Evolutionary conservation across 2,888 invertebrate species (phyloP).

Genomic region (Alcis repandata): DNA sequence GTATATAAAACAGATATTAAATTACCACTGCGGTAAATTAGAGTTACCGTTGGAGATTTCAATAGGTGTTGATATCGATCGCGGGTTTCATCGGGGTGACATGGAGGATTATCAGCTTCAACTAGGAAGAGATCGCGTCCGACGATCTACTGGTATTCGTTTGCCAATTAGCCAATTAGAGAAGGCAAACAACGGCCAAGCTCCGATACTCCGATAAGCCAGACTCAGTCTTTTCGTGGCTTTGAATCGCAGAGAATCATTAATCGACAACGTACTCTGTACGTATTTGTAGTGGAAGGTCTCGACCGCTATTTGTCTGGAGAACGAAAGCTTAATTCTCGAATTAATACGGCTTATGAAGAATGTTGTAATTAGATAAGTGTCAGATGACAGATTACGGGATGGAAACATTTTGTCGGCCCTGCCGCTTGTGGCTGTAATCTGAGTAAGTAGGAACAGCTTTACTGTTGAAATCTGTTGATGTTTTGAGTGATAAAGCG

Average conservation of each 20-base stretch:
- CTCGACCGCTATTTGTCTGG: conserved; percentile 56
- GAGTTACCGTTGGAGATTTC: conserved; percentile 73
- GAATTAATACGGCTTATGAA: conserved; percentile 62
- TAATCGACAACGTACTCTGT: conserved; percentile 46
- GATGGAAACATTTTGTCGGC: conserved; percentile 63
- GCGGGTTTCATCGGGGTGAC: conserved; percentile 78
- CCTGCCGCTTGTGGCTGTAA: conserved; percentile 51
- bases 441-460: neutral
- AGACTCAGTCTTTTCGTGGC: conserved; percentile 52
- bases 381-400: conserved; percentile 66
- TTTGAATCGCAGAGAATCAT: conserved; percentile 42
- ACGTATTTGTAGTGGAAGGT: conserved; percentile 48
- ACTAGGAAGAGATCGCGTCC: conserved; percentile 81
- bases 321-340: conserved; percentile 57
- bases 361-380: conserved; percentile 66
- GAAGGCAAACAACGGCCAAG: conserved; percentile 69
- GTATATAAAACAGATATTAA: conserved; percentile 57
- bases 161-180: conserved; percentile 87
- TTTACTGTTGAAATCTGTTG: neutral
- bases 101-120: conserved; percentile 71
- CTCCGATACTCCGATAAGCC: conserved; percentile 50
- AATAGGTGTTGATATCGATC: conserved; percentile 79
- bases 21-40: conserved; percentile 62
- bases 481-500: neutral
- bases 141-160: conserved; percentile 77